Base-by-base conservation (phyloP, 2,113 vertebrate genomes). In the Glaucidium brasilianum region DNA sequence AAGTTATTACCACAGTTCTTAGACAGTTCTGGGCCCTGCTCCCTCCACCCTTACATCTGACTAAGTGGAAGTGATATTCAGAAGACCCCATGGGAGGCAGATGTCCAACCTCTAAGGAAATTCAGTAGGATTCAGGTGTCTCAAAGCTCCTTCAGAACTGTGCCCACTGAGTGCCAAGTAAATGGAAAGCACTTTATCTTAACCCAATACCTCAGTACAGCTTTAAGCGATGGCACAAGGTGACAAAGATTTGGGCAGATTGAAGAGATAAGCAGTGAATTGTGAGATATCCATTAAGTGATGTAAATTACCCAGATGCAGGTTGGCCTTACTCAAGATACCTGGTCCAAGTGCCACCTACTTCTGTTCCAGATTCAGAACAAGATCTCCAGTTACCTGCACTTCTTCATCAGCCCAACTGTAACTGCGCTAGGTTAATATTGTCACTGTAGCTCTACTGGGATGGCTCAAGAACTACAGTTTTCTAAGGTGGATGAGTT, bases 391-490 rank as follows among this genome's bases (percentile, higher is more conserved):
- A 37, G 23, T 22, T 76, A 41, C 23, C 29, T 66, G 10, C 22
- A 58, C 3, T 26, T 77, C 41, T 63, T 56, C 52, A 62, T 49
- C 41, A 58, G 39, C 45, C 26, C 59, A 86, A 4, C 47, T 41
- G n/a, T 39, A 77, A 34, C 30, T 45, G 41, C 0, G 0, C 7
- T 37, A 32, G 19, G 25, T 59, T 50, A 75, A 68, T 18, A 58
- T 45, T 52, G 12, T 45, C 62, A 19, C 68, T 79, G 26, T 43
- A 64, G 39, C 15, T 53, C 32, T 37, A 12, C 43, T 12, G 4
- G 2, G 8, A 45, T 43, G 59, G 37, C 53, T 62, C 49, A 85
- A 78, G 78, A 77, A 16, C 55, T 81, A 15, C 45, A 60, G 23
- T 39, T 66, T 52, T 49, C 75, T 37, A 50, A 43, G 63, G 43